phyloP scores from a whole-genome alignment of 1,140 invertebrate species.

The Cyrtorhinus lividipennis region DNA sequence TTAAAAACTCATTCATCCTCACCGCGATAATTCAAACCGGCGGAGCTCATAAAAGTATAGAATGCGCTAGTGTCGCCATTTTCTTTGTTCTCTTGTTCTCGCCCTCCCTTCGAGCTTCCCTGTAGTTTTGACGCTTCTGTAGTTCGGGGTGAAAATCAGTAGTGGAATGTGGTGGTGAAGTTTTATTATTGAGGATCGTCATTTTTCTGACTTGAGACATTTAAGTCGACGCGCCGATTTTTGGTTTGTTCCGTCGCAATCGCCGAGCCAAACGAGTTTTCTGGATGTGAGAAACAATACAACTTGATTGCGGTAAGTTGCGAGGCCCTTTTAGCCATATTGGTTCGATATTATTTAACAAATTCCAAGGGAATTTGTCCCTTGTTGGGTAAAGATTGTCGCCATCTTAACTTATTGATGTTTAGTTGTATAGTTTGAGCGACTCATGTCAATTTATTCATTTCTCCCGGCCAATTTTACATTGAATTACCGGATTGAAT shows the following conservation, averaged over 20 bases:
- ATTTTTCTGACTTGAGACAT: background rate
- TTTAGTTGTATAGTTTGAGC: slow-evolving; percentile 17
- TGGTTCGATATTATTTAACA: slow-evolving; percentile 14
- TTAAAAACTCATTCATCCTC: too few species aligned
- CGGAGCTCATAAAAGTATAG: too few species aligned
- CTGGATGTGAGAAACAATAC: background rate
- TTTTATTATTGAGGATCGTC: background rate
- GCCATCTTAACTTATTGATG: slow-evolving; percentile 22
- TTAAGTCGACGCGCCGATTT: background rate
- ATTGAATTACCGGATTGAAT: too few species aligned
- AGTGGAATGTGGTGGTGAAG: background rate
- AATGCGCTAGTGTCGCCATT: background rate
- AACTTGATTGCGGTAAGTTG: background rate
- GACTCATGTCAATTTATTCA: too few species aligned
- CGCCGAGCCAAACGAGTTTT: too few species aligned
- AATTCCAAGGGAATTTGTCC: slow-evolving; percentile 20
- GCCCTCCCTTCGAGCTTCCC: slow-evolving; percentile 12
- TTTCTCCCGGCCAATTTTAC: too few species aligned
- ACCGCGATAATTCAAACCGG: too few species aligned
- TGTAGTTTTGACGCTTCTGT: slow-evolving; percentile 19
- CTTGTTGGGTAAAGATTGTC: slow-evolving; percentile 16
- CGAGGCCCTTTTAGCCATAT: slow-evolving; percentile 8
- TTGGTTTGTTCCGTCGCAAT: background rate
- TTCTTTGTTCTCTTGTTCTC: background rate
- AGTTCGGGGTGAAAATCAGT: slow-evolving; percentile 8